These are phyloP conservation scores for Ectemnius lituratus DNA, from an alignment of 2,888 invertebrate genomes.

Conservation along the genomic window DNA sequence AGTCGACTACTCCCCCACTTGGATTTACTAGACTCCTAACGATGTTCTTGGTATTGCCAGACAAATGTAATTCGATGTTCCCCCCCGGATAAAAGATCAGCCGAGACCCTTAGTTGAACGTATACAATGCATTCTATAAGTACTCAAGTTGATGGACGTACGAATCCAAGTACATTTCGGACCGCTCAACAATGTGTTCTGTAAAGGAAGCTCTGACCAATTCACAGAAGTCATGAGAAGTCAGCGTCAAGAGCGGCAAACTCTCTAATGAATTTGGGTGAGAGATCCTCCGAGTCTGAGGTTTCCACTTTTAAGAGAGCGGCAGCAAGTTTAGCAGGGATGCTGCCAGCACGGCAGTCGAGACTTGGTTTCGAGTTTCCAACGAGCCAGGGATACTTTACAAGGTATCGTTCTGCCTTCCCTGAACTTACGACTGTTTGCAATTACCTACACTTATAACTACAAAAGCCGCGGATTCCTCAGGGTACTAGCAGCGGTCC, in stretches of 20 bases:
- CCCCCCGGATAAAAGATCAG: no score
- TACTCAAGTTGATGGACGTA: no score
- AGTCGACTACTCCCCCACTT: background rate
- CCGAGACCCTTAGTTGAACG: no score
- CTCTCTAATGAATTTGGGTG: slow-evolving; percentile 72
- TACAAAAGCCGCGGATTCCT: slow-evolving; percentile 46
- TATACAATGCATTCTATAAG: no score
- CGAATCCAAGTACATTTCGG: no score
- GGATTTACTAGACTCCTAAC: background rate
- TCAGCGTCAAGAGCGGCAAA: slow-evolving; percentile 68
- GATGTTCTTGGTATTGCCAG: background rate
- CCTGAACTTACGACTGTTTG: slow-evolving; percentile 54
- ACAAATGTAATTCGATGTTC: no score
- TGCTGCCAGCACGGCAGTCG: slow-evolving; percentile 58
- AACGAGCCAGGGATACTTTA: slow-evolving; percentile 54
- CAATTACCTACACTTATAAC: slow-evolving; percentile 56
- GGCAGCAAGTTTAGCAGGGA: slow-evolving; percentile 59
- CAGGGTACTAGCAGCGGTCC: slow-evolving; percentile 36
- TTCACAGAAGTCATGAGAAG: no score
- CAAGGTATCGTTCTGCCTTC: slow-evolving; percentile 52
- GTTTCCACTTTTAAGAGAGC: slow-evolving; percentile 56
- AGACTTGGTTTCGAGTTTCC: slow-evolving; percentile 59
- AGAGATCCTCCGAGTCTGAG: slow-evolving; percentile 58
- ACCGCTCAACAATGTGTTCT: no score
- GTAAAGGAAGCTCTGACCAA: no score